A percentile compares a stretch with the other conserved stretches of the same genome.
Evolutionary conservation across 92 coral and sea anemone species (phyloP).

Genomic region (Zoanthus solanderi): DNA sequence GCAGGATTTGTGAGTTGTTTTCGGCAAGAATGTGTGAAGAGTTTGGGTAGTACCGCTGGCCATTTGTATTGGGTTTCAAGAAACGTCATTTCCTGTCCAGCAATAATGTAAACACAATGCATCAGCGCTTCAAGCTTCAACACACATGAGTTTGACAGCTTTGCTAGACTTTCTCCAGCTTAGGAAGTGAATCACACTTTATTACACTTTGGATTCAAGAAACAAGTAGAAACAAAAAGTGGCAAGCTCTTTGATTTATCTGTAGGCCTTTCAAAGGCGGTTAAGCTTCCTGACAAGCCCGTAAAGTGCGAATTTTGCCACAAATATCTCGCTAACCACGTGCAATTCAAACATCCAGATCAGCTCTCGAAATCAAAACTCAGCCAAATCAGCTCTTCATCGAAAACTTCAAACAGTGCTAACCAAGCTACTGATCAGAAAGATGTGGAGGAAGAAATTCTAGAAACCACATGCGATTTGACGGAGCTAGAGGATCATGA

Average conservation of each 20-base stretch:
- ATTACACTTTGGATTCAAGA: conserved; percentile 56
- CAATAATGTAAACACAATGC: conserved; percentile 2
- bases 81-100: conserved; percentile 55
- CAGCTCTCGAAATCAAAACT: conserved; percentile 9
- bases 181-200: conserved; percentile 55
- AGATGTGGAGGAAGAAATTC: conserved; percentile 51
- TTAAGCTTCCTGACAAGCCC: conserved; percentile 43
- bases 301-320: conserved; percentile 47
- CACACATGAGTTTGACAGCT: conserved; percentile 34
- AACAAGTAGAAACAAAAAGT: conserved; percentile 38
- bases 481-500: conserved; percentile 32
- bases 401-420: conserved; percentile 18
- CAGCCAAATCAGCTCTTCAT: conserved; percentile 38
- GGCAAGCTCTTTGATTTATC: conserved; percentile 42
- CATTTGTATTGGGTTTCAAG: conserved; percentile 48
- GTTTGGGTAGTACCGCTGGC: conserved; percentile 13
- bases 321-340: conserved; percentile 61
- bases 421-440: conserved; percentile 49
- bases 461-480: conserved; percentile 25
- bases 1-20: background rate
- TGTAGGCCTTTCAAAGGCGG: conserved; percentile 55
- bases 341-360: conserved; percentile 63
- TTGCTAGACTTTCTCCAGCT: background rate
- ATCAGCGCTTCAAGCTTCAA: conserved; percentile 11
- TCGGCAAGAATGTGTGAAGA: conserved; percentile 4